Evolutionary conservation across 2,888 invertebrate genomes (phyloP).

Genomic region (Rhagium mordax): DNA sequence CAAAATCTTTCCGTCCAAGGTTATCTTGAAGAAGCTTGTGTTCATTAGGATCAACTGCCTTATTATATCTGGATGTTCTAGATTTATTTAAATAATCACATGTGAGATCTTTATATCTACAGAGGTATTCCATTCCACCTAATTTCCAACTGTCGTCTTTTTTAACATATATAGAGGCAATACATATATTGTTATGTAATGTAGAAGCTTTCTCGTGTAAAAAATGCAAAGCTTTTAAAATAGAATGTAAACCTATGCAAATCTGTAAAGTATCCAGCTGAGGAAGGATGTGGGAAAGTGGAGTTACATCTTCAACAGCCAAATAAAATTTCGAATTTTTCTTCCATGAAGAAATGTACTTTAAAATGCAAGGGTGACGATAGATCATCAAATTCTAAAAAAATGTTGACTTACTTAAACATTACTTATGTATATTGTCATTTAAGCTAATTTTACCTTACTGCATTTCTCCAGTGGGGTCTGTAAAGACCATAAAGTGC

Average conservation of each 20-base stretch:
- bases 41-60: conserved; percentile 82
- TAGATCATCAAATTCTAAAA: conserved; percentile 88
- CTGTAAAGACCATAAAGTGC: conserved; percentile 77
- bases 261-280: conserved; percentile 84
- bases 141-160: conserved; percentile 91
- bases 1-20: conserved; percentile 71
- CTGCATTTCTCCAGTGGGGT: conserved; percentile 84
- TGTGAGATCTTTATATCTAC: conserved; percentile 78
- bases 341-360: conserved; percentile 87
- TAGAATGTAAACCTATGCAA: conserved; percentile 86
- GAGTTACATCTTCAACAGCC: conserved; percentile 87
- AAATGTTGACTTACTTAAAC: conserved; percentile 23
- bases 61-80: conserved; percentile 77
- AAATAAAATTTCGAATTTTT: conserved; percentile 83
- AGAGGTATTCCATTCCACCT: conserved; percentile 87
- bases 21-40: conserved; percentile 71
- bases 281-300: conserved; percentile 78
- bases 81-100: conserved; percentile 79
- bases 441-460: conserved; percentile 73
- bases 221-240: conserved; percentile 87
- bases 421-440: neutral
- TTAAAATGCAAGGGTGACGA: conserved; percentile 89
- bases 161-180: conserved; percentile 85
- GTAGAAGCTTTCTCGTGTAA: conserved; percentile 86
- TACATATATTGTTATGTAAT: conserved; percentile 89